Evolutionary conservation across 2,888 invertebrate species (phyloP).

Genomic region (Lagria hirta): DNA sequence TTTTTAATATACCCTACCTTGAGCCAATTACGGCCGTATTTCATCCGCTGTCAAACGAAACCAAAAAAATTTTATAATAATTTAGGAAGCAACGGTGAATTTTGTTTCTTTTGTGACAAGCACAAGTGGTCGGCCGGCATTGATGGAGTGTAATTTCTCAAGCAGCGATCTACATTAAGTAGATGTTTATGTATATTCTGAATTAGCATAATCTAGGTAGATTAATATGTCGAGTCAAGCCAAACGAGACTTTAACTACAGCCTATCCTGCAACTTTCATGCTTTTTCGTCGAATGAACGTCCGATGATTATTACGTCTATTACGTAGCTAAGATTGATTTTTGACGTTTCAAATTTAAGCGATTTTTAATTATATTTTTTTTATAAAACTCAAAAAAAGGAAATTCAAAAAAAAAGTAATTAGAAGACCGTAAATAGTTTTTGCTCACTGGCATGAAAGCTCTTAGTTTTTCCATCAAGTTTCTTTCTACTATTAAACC

Average conservation of each 20-base stretch:
- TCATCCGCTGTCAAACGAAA: neutral
- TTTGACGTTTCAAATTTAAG: no score
- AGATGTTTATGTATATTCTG: slow-evolving; percentile 52
- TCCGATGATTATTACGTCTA: no score
- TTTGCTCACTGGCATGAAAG: no score
- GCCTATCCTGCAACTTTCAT: slow-evolving; percentile 29
- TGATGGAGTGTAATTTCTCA: slow-evolving; percentile 44
- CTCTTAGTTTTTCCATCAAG: no score
- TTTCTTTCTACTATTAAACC: no score
- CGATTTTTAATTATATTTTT: no score
- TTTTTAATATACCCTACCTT: neutral
- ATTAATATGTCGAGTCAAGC: slow-evolving; percentile 47
- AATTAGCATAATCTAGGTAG: slow-evolving; percentile 53
- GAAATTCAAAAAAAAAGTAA: no score
- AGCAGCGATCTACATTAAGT: slow-evolving; percentile 50
- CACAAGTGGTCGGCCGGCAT: slow-evolving; percentile 38
- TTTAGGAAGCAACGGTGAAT: slow-evolving; percentile 10
- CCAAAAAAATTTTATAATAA: slow-evolving; percentile 11
- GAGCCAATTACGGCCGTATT: slow-evolving; percentile 3
- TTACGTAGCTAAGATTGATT: no score
- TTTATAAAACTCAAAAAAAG: no score
- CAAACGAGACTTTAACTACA: slow-evolving; percentile 47
- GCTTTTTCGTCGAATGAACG: slow-evolving; percentile 13
- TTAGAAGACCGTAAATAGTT: no score
- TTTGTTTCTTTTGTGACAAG: slow-evolving; percentile 31